Base-by-base conservation (phyloP, 2,797 vertebrate genomes). In the Rhinogobio ventralis region DNA sequence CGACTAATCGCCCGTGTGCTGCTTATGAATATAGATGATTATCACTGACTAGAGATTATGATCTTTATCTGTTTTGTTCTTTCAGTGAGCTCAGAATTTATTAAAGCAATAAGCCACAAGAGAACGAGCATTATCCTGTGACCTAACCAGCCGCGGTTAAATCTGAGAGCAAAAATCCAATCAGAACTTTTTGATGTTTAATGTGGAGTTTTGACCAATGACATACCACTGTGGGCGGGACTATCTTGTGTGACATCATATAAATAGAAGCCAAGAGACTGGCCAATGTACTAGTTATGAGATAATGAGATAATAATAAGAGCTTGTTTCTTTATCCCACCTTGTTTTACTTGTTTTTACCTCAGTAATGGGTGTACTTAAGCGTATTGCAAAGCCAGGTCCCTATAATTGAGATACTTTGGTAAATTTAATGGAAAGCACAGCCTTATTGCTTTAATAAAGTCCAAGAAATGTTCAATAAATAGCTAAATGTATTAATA, bases 1-100 rank as follows among this genome's bases (percentile, higher is more conserved):
- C 19, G 7, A 4, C 25, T 85, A 85, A 88, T 83, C 76, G 5
- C 45, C 25, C 30, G n/a, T 45, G 49, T 23, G 57, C 51, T 11
- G 62, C 4, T 39, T 7, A 53, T 53, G 62, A 71, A 33, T 46
- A 9, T 23, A 73, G 53, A 73, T 82, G 14, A 82, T 62, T 20
- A 60, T 62, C 53, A 15, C 28, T 67, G 77, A 79, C 45, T 51
- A 17, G 77, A 67, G 28, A 79, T 67, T 49, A 67, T 10, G 28
- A 67, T 49, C 62, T 36, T 51, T 67, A 67, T 79, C 23, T 36
- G 11, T 67, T 51, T 14, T n/a, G 15, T 49, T 79, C 28, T 79
- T 67, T 67, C 7, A 33, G 23, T 49, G 20, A 67, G 28, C 42
- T 7, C 57, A 66, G 42, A 49, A 19, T 77, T 60, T 28, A 62